Percentiles rank a stretch among this genome's conserved stretches.
These are phyloP conservation scores for Erpobdella octoculata DNA, from an alignment of 2,888 invertebrate genomes.

Conservation along the genomic window DNA sequence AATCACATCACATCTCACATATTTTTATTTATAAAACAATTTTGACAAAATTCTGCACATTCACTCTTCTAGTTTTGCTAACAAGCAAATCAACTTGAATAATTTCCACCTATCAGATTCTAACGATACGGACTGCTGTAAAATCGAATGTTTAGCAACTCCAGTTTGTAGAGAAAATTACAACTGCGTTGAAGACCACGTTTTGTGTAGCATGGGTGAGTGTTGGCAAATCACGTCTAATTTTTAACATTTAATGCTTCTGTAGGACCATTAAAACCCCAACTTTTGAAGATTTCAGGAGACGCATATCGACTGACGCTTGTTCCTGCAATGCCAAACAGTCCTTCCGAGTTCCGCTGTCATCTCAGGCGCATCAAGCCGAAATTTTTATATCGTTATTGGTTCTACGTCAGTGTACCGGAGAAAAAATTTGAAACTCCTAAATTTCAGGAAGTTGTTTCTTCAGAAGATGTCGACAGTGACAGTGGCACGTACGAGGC, in stretches of 20 bases:
- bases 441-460: slow-evolving; percentile 28
- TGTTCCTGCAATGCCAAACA: slow-evolving; percentile 43
- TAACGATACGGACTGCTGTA: not conserved
- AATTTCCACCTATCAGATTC: too few relatives aligned
- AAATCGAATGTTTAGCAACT: not conserved
- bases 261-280: not conserved
- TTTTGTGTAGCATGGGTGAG: not conserved
- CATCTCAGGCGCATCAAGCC: slow-evolving; percentile 44
- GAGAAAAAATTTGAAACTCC: slow-evolving; percentile 35
- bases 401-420: slow-evolving; percentile 43
- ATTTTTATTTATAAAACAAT: too few relatives aligned
- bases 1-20: too few relatives aligned
- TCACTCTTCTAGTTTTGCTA: too few relatives aligned
- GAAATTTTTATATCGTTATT: slow-evolving; percentile 44
- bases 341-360: slow-evolving; percentile 43
- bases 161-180: not conserved
- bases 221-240: not conserved
- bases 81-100: too few relatives aligned
- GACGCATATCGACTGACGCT: slow-evolving; percentile 45
- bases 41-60: too few relatives aligned
- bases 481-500: not conserved
- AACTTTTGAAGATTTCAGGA: slow-evolving; percentile 37
- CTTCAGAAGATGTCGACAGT: not conserved
- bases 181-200: not conserved
- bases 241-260: not conserved